These are phyloP conservation scores for Misgurnus anguillicaudatus DNA, from an alignment of 2,113 vertebrate species.

Conservation along the genomic window DNA sequence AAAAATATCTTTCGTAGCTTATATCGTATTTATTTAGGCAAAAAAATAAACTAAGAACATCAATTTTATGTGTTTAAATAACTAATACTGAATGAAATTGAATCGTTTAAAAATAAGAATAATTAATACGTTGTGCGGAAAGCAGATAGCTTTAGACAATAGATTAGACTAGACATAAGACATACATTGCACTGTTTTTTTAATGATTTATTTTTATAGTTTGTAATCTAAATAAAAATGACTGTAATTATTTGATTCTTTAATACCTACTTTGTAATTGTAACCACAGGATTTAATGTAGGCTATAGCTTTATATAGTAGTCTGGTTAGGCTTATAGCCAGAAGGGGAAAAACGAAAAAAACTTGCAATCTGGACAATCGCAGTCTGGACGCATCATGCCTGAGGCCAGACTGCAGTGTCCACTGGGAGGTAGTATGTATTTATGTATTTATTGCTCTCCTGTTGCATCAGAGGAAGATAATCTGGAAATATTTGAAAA, in stretches of 20 bases:
- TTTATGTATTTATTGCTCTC: constrained; percentile 10
- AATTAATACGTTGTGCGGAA: too few relatives aligned
- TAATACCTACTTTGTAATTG: not conserved
- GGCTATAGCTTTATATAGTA: not conserved
- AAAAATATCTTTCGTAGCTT: too few relatives aligned
- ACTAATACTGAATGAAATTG: too few relatives aligned
- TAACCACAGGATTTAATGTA: not conserved
- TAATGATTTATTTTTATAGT: not conserved
- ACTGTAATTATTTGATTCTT: not conserved
- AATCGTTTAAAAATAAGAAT: too few relatives aligned
- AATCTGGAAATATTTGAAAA: constrained; percentile 5
- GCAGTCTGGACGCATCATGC: constrained; percentile 24
- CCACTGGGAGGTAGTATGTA: constrained; percentile 6
- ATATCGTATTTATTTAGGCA: too few relatives aligned
- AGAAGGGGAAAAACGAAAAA: not conserved
- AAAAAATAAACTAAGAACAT: too few relatives aligned
- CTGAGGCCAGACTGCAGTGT: constrained; percentile 30
- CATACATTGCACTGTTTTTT: not conserved
- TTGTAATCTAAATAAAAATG: not conserved
- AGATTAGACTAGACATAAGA: not conserved
- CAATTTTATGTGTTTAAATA: too few relatives aligned
- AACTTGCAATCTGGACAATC: constrained; percentile 28
- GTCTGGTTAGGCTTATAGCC: constrained; percentile 5
- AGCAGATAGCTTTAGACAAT: too few relatives aligned
- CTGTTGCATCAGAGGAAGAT: not conserved